Base-by-base conservation (phyloP, 1,140 invertebrate genomes). In the Drosophila takahashii region DNA sequence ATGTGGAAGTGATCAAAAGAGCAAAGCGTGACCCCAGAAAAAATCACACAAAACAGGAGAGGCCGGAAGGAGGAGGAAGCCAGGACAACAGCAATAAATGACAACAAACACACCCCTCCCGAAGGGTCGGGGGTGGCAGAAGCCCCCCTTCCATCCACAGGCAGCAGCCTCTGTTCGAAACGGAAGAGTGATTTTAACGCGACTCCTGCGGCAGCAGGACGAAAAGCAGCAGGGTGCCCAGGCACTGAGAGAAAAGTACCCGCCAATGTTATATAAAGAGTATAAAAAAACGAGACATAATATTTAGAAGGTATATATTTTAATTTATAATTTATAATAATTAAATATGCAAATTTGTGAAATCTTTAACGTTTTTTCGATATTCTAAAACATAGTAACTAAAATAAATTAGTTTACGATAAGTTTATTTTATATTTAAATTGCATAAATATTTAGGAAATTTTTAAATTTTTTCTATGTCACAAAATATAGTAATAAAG, bases 1-100 rank as follows among this genome's bases (percentile, higher is more conserved):
- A 39, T 27, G 64, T 57, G 54, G 32, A 60, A 69, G 65, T 77
- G 62, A 79, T 83, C 79, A 87, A 87, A 87, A 87, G 79, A 79
- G 84, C 84, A 89, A 89, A 87, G 84, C 79, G 84, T 87, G 84
- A 87, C 84, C 84, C 84, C 84, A 87, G 84, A 80, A 87, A 81
- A 89, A 83, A 89, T 83, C 83, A 87, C 83, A 87, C 81, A 78
- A 50, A 7, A 29, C 22, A 18, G 42, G 7, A 44, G 62, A 42
- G 61, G 44, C 37, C 27, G 47, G 45, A 42, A 15, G 48, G 58
- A 54, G 56, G 34, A 32, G 57, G 60, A 53, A 41, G 45, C 61
- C 65, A 67, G 77, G 42, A 84, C 84, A 89, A 87, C 84, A 87
- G 79, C 84, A 89, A 89, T 89, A 89, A 89, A 89, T 89, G 84